These are phyloP conservation scores for Achlya flavicornis DNA, from an alignment of 2,888 invertebrate genomes.

Conservation along the genomic window DNA sequence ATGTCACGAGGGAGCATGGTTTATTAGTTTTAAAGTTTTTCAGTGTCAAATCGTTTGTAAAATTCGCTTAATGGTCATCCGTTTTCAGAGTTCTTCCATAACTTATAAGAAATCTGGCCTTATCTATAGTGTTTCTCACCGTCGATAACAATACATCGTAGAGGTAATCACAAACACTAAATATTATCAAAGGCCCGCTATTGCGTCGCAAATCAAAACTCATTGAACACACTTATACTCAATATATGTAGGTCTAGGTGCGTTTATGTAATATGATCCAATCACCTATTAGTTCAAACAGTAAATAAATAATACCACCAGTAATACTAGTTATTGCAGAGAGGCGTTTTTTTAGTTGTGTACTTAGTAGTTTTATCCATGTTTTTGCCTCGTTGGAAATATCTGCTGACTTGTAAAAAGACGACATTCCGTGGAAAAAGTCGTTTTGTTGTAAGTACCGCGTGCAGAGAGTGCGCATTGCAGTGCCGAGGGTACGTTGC, in stretches of 20 bases:
- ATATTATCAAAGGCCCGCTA: neutral
- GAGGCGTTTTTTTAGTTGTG: neutral
- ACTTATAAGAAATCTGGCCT: too few species aligned
- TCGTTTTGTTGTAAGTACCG: too few species aligned
- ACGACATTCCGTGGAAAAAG: neutral
- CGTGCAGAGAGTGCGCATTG: too few species aligned
- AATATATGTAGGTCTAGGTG: neutral
- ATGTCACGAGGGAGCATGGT: neutral
- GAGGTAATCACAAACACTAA: neutral
- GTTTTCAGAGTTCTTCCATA: too few species aligned
- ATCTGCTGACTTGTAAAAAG: neutral
- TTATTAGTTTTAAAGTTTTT: too few species aligned
- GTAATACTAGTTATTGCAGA: slow-evolving; percentile 13
- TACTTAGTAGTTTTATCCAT: too few species aligned
- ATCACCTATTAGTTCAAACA: slow-evolving; percentile 31
- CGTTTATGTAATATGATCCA: slow-evolving; percentile 32
- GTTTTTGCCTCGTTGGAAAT: neutral
- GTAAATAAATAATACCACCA: slow-evolving; percentile 42
- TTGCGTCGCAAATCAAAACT: slow-evolving; percentile 8
- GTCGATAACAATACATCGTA: neutral
- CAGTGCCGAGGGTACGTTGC: too few species aligned
- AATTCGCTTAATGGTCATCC: too few species aligned
- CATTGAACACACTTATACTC: neutral
- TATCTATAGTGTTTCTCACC: too few species aligned
- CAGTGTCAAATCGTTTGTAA: too few species aligned